These are phyloP conservation scores for Oceanodroma leucorhoa DNA, from an alignment of 2,797 vertebrate genomes.

Conservation along the genomic window DNA sequence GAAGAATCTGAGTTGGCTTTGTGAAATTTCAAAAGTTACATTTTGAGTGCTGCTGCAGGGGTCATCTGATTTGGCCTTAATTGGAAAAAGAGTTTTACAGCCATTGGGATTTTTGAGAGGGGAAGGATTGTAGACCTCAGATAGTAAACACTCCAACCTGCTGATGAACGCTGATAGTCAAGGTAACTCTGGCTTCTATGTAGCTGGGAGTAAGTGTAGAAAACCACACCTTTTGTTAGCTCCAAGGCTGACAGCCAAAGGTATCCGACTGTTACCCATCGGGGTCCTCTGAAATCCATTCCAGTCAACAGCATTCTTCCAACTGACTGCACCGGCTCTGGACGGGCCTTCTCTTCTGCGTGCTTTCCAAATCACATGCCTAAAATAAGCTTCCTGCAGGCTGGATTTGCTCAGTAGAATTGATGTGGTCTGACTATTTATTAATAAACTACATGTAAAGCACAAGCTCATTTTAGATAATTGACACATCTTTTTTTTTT, in stretches of 20 bases:
- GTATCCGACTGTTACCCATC: background rate
- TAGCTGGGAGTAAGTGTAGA: background rate
- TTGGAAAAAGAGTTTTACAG: background rate
- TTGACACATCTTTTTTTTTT: background rate
- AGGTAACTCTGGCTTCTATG: background rate
- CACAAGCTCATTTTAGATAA: background rate
- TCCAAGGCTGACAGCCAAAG: background rate
- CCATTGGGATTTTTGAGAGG: background rate
- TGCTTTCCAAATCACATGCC: background rate
- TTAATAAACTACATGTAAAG: background rate
- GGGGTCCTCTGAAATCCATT: background rate
- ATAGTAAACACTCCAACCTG: background rate
- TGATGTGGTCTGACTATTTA: background rate
- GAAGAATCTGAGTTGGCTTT: background rate
- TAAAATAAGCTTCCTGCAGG: background rate
- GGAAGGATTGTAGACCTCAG: background rate
- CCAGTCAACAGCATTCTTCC: background rate
- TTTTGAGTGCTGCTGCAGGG: background rate
- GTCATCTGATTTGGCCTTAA: background rate
- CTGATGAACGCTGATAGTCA: background rate
- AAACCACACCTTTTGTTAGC: background rate
- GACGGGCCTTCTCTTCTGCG: background rate
- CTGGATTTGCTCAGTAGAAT: background rate
- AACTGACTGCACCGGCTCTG: rapidly evolving
- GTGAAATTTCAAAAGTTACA: background rate